These are phyloP conservation scores for Alectoris magna DNA, from an alignment of 2,797 vertebrate species.

Conservation along the genomic window DNA sequence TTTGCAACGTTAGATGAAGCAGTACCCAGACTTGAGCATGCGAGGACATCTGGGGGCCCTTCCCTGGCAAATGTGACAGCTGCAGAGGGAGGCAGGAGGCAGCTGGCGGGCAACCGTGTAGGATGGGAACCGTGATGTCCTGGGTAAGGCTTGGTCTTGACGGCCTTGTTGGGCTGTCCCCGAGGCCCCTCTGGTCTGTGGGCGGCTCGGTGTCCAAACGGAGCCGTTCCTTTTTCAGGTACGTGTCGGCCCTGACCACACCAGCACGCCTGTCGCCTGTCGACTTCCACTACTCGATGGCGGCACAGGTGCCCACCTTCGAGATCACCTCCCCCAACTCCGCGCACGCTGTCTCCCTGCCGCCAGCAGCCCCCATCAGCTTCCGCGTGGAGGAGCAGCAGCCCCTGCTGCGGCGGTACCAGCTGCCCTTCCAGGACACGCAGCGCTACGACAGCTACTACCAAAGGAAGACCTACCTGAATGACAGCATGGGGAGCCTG, in stretches of 20 bases:
- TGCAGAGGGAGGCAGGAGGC: neutral
- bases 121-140: neutral
- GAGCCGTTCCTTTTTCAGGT: constrained; percentile 80
- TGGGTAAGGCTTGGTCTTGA: neutral
- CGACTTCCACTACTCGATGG: constrained; percentile 96
- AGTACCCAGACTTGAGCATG: neutral
- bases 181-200: neutral
- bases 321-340: constrained; percentile 97
- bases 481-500: constrained; percentile 93
- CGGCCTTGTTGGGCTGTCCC: neutral
- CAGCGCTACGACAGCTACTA: constrained; percentile 92
- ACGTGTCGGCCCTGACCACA: constrained; percentile 96
- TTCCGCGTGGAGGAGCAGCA: constrained; percentile 92
- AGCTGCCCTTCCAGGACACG: constrained; percentile 84
- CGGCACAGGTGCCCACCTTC: constrained; percentile 95
- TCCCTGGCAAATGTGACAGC: neutral
- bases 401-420: constrained; percentile 91
- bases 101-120: neutral
- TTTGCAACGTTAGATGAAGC: neutral
- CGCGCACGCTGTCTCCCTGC: constrained; percentile 92
- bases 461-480: constrained; percentile 90
- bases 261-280: constrained; percentile 95
- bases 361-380: constrained; percentile 89
- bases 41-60: neutral
- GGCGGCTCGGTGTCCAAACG: neutral